These are phyloP conservation scores for Aplysia californica DNA, from an alignment of 1,140 invertebrate genomes.

Conservation along the genomic window DNA sequence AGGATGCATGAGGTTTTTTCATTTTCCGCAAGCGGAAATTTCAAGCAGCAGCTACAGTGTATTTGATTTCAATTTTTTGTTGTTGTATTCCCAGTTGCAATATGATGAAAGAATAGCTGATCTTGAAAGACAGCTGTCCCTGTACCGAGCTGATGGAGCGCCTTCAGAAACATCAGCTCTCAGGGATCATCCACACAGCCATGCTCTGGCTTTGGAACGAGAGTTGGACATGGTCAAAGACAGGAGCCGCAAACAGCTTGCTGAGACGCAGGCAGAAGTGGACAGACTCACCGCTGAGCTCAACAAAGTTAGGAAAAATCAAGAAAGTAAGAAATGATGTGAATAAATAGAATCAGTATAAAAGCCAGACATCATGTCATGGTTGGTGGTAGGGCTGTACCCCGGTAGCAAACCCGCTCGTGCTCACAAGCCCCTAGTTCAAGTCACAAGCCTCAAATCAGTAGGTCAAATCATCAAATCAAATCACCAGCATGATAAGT, in stretches of 20 bases:
- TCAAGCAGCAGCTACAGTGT: no score
- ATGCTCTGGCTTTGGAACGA: conserved; percentile 55
- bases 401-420: no score
- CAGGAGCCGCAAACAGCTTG: conserved; percentile 50
- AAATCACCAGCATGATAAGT: no score
- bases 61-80: no score
- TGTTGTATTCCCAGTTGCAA: conserved; percentile 57
- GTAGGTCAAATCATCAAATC: no score
- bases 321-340: conserved; percentile 39
- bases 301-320: conserved; percentile 44
- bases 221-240: conserved; percentile 62
- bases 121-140: conserved; percentile 57
- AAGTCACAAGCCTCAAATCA: no score
- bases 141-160: conserved; percentile 35
- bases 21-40: no score
- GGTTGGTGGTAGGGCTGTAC: no score
- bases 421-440: no score
- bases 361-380: no score
- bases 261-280: conserved; percentile 51
- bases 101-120: conserved; percentile 63
- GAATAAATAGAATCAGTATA: no score
- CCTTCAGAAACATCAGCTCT: conserved; percentile 38
- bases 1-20: no score
- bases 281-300: conserved; percentile 53
- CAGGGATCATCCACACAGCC: conserved; percentile 56